Base-by-base conservation (phyloP, 2,113 vertebrate genomes). In the Ptyas mucosa region DNA sequence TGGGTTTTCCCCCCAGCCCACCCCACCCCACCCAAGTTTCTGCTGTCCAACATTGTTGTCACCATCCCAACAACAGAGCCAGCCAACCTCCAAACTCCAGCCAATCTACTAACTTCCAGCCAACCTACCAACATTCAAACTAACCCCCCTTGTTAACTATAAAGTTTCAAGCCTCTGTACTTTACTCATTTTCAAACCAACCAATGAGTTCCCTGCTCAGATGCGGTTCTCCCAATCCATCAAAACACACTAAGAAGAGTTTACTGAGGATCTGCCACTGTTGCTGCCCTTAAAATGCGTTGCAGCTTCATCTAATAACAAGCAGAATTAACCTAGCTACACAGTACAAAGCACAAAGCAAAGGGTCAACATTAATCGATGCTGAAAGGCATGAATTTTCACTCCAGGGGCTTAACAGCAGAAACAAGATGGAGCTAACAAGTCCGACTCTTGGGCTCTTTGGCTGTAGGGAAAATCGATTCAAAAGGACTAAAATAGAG, bases 241-340 rank as follows among this genome's bases (percentile, higher is more conserved):
- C 1, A 51, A 26, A 61, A 43, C 8, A 61, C 34, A 64, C 26
- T 54, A n/a, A 69, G 75, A 90, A 92, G 24, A 24, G 2, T 14
- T 58, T 43, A 10, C 23, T 39, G 8, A 90, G 26, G 49, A 46
- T 8, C 34, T 46, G 34, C 26, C 81, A 34, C 12, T 7, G 46
- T 91, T 46, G 49, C 34, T 88, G 85, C 46, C 43, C 53, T 61
- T 52, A 46, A 18, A 61, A 49, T 7, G 10, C 8, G 2, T 24
- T 29, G n/a, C 6, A 92, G 90, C 39, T 49, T 86, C 54, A 89
- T 54, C n/a, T 91, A 90, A 87, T 81, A 69, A 53, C 55, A 90
- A 26, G 23, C 26, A 49, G 75, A 43, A 90, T 29, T 87, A 87
- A 69, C 24, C 8, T 11, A 34, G 55, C 85, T 46, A 89, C 18